Conservation (phyloP, 2,888 invertebrate genomes). For the Chrysodeixis includens region DNA sequence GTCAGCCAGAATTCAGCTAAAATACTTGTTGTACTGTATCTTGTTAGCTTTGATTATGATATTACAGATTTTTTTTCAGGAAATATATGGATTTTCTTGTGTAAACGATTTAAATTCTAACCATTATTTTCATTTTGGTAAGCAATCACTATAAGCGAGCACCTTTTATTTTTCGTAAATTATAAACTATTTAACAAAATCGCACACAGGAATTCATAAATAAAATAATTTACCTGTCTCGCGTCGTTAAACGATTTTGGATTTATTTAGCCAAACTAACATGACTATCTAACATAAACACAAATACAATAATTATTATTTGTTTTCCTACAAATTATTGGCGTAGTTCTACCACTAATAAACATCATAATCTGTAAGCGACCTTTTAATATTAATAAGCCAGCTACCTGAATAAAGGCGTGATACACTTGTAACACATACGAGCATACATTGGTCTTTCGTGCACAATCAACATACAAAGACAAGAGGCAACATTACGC, state of each 20-base stretch:
- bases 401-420: slow-evolving; percentile 38
- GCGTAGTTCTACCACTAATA: not conserved
- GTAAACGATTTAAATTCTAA: no score
- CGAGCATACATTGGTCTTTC: slow-evolving; percentile 68
- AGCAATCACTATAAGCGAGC: no score
- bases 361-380: slow-evolving; percentile 19
- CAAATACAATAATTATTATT: not conserved
- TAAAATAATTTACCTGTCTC: no score
- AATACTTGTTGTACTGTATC: slow-evolving; percentile 59
- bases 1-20: slow-evolving; percentile 61
- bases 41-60: slow-evolving; percentile 55
- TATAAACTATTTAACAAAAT: no score
- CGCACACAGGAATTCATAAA: no score
- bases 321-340: not conserved
- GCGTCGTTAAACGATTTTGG: no score
- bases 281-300: no score
- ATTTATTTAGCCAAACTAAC: no score
- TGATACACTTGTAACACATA: slow-evolving; percentile 34
- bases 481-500: slow-evolving; percentile 87
- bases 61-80: slow-evolving; percentile 5
- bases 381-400: slow-evolving; percentile 55
- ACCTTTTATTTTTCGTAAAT: no score
- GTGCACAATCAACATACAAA: slow-evolving; percentile 88
- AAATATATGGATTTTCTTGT: no score
- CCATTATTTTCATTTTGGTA: no score